These are phyloP conservation scores for Ctenosaura bakeri DNA, from an alignment of 2,797 vertebrate species.

Conservation along the genomic window DNA sequence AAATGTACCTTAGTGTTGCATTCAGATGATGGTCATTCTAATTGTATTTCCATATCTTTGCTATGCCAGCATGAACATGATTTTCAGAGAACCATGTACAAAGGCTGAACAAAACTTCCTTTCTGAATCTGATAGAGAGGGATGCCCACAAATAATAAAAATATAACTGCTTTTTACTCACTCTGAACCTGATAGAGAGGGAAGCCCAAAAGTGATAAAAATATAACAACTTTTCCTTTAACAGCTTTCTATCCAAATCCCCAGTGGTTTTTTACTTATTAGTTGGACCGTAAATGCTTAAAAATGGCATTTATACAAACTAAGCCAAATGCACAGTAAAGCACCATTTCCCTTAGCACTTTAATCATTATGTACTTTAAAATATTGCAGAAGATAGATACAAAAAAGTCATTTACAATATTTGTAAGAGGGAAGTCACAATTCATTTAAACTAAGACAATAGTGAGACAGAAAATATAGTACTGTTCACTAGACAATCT, in stretches of 20 bases:
- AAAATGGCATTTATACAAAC: conserved; percentile 10
- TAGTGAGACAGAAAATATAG: background rate
- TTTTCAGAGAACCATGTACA: conserved; percentile 23
- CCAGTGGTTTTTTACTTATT: conserved; percentile 26
- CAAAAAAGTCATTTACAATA: conserved; percentile 39
- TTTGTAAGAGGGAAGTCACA: background rate
- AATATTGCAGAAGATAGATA: conserved; percentile 1
- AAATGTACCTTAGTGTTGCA: too few species aligned
- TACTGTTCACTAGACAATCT: background rate
- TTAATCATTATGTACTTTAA: conserved; percentile 29
- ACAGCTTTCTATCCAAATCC: background rate
- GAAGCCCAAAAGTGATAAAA: background rate
- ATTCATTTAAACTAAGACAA: background rate
- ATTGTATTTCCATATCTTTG: background rate
- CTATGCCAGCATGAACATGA: background rate
- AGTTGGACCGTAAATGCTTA: background rate
- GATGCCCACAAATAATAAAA: background rate
- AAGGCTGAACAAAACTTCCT: conserved; percentile 25
- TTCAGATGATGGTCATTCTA: background rate
- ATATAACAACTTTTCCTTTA: background rate
- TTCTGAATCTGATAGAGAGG: accelerated
- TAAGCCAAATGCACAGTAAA: conserved; percentile 14
- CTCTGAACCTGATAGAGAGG: accelerated
- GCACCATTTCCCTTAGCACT: background rate
- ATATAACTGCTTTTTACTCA: background rate